Evolutionary conservation across 1,140 invertebrate species (phyloP).

Genomic region (Tetraneura akinire): DNA sequence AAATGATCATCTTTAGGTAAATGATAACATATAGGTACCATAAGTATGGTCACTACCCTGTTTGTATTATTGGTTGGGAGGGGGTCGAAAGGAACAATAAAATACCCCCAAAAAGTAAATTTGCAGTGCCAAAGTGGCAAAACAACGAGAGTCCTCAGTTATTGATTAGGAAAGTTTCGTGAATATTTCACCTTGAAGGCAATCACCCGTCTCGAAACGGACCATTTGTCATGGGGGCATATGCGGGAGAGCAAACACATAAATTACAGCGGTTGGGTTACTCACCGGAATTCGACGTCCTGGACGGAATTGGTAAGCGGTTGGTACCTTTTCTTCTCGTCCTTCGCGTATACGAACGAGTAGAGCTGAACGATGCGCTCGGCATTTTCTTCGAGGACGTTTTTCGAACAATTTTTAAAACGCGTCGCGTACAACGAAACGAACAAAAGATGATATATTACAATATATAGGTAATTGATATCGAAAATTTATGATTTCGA

Average conservation of each 20-base stretch:
- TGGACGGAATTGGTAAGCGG: constrained; percentile 73
- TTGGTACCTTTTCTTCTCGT: constrained; percentile 83
- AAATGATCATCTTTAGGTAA: too few relatives aligned
- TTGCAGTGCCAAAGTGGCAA: not conserved
- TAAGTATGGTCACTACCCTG: too few relatives aligned
- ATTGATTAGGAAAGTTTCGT: constrained; percentile 32
- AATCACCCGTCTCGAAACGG: not conserved
- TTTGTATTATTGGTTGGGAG: too few relatives aligned
- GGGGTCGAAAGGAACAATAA: too few relatives aligned
- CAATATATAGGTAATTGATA: too few relatives aligned
- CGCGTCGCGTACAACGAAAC: constrained; percentile 17
- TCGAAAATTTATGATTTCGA: too few relatives aligned
- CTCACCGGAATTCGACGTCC: constrained; percentile 59
- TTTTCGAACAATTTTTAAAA: constrained; percentile 45
- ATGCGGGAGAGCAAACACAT: too few relatives aligned
- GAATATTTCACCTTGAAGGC: constrained; percentile 30
- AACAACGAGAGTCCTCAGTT: not conserved
- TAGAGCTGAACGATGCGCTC: constrained; percentile 85
- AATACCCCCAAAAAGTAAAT: not conserved
- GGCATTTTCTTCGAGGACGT: constrained; percentile 69
- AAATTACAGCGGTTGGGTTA: constrained; percentile 45
- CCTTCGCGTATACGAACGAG: constrained; percentile 80
- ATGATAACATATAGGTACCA: too few relatives aligned
- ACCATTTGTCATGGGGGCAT: not conserved
- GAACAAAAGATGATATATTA: not conserved